A percentile compares a stretch with the other conserved stretches of the same genome.
Conservation (phyloP, 2,888 invertebrate genomes). For the Lypha dubia region DNA sequence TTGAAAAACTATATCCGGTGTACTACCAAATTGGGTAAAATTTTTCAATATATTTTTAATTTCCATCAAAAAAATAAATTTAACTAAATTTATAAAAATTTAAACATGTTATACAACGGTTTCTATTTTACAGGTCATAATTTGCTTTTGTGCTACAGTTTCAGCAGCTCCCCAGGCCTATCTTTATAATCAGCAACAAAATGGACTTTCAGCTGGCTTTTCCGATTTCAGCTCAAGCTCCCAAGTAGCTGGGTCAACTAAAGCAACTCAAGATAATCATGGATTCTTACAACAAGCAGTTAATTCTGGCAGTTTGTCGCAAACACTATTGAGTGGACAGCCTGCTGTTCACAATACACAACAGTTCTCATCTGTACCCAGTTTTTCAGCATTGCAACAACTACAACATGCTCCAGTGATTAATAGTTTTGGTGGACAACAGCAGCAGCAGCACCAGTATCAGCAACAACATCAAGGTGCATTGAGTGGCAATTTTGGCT, state of each 20-base stretch:
- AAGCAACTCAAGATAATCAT: conserved; percentile 61
- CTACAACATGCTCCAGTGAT: conserved; percentile 31
- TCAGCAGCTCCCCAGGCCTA: conserved; percentile 80
- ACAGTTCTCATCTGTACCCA: conserved; percentile 58
- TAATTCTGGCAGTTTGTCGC: conserved; percentile 75
- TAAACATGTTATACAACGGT: background rate
- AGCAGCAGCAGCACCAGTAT: conserved; percentile 70
- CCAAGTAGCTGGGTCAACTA: background rate
- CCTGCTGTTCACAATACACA: conserved; percentile 42
- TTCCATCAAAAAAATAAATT: too few relatives aligned
- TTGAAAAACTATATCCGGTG: too few relatives aligned
- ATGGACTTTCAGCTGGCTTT: conserved; percentile 40
- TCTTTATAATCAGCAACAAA: conserved; percentile 76
- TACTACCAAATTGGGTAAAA: too few relatives aligned
- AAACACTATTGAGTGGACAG: conserved; percentile 68
- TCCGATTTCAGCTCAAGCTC: conserved; percentile 28
- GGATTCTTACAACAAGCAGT: conserved; percentile 77
- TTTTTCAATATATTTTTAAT: too few relatives aligned
- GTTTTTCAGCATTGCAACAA: conserved; percentile 46
- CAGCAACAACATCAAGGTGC: conserved; percentile 53
- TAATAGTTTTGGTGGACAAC: conserved; percentile 59
- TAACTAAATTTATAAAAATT: background rate
- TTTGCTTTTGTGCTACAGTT: conserved; percentile 76
- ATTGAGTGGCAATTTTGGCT: conserved; percentile 44
- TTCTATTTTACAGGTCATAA: conserved; percentile 75